Base-by-base conservation (phyloP, 2,888 invertebrate genomes). In the Plebejus melissa region DNA sequence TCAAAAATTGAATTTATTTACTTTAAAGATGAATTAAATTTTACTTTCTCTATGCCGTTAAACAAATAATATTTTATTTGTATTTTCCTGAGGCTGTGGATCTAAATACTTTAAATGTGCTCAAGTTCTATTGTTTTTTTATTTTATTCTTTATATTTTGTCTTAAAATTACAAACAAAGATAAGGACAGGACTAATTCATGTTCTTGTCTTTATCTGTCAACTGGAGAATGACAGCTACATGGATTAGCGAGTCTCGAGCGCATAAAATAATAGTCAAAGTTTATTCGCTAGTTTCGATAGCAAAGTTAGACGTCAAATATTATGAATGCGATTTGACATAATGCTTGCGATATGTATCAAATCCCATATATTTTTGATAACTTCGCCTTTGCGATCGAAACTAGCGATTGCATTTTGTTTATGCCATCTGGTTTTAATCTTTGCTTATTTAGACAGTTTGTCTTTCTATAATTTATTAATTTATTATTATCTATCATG, bases 401-500 rank as follows among this genome's bases (percentile, higher is more conserved):
- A 54, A 54, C 16, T 54, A 54, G 54, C 16, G 4, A 54, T 13
- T 54, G 4, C 4, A 16, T 54, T 54, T 54, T 54, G 1, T 3
- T 4, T 16, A 54, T 0, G 1, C 54, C 3, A 4, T 54, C 46
- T 46, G 46, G 46, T 46, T 2, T 11, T 46, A 46, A 11, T 46
- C 46, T 46, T 46, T 46, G 9, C 9, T 9, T 9, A 3, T 46
- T 54, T 16, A 3, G 11, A 50, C 1, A 13, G 4, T 54, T 54
- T 69, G 1, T 69, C 28, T 13, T 11, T 2, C 4, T 41, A 74
- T 69, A 74, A 32, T 74, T 72, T 28, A 28, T 75, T 46, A 13
- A 46, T 22, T 41, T 50, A 16, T 57, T 57, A 54, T 50, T 36
- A 28, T 69, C 4, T n/a, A 3, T 50, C 32, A 78, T 74, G 76